Evolutionary conservation across 2,113 vertebrate genomes (phyloP), one percentile per base, ranked within the genome.

Genomic region (Aptenodytes patagonicus): DNA sequence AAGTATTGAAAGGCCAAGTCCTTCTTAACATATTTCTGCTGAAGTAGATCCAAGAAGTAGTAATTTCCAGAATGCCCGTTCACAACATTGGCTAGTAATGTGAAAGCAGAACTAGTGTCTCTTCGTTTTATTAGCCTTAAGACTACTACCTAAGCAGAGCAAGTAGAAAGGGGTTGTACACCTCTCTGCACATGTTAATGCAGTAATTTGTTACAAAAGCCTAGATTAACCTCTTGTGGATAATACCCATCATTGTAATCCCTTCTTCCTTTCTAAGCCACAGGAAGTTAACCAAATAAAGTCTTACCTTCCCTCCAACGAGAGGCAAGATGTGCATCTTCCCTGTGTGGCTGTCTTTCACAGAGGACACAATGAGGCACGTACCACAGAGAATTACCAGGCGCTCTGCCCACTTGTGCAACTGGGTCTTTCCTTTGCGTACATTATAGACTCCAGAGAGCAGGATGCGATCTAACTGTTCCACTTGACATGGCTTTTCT

Each of bases 391-490:
- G 99, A 64, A 99, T 98, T 65, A 99, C 99, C 40, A 99, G 98
- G 68, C 99, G 99, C 97, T 99, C 99, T 6, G 99, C 99, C 99
- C 99, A 99, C 97, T 99, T 99, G 98, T 99, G 99, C 96, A 99
- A 96, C 98, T 99, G 99, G 5, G 99, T 99, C 97, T 99, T 99
- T 55, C 99, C 99, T 95, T 99, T 99, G 62, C 99, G 98, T 25
- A 99, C 99, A 1, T 93, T 99, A 88, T 99, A 99, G 77, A 99
- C 97, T 7, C 99, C 99, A 90, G 99, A 99, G 82, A 99, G 97
- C 64, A 99, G 96, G 75, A 99, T 98, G 77, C 99, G 98, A 96
- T 99, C 99, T 71, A 98, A 20, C 91, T 98, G 98, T 40, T 99
- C 98, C 95, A 97, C 93, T 13, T 98, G 98, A 87, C 96, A 97